Evolutionary conservation across 2,113 vertebrate species (phyloP), one percentile per base, ranked within the genome.

Genomic region (Colinus virginianus): DNA sequence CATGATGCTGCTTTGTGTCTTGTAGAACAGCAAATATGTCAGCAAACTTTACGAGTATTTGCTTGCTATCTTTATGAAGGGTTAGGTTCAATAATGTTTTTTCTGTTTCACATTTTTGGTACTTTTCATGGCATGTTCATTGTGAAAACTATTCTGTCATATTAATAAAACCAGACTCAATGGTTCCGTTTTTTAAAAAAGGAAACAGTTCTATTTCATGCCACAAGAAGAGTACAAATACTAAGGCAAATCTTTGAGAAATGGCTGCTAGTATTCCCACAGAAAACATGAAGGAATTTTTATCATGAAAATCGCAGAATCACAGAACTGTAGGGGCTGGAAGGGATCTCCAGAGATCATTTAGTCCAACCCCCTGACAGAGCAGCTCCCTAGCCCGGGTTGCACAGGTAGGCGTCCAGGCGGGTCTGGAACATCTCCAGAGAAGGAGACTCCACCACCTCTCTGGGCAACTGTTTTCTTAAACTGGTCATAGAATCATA

Each of bases 41-140:
- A 19, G 34, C 79, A 88, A 84, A 75, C 56, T 74, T 77, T 26
- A 66, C 30, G 72, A 18, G 26, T 75, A 15, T 78, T 88, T 92
- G 34, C 19, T 70, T 90, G 18, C n/a, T 49, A 38, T 61, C 61
- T 87, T 90, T 75, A n/a, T 46, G 17, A 70, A 81, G 70, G 19
- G 5, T 56, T 90, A 90, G 19, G 38, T 68, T 43, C 36, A n/a
- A 5, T 51, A 63, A 46, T 20, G 13, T 6, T 1, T 0, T 12
- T 23, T 12, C 21, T 40, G 13, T 42, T 25, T 15, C 14, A 19
- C 21, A n/a, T 8, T 36, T 84, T 80, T 59, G 13, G 6, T 45
- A 32, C 28, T 59, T 87, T 64, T 63, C 13, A 43, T 58, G 30
- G 11, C 28, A 30, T 11, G 9, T 13, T 88, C 2, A n/a, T 59